Conservation (phyloP, 2,797 vertebrate species). For the Vipera latastei region DNA sequence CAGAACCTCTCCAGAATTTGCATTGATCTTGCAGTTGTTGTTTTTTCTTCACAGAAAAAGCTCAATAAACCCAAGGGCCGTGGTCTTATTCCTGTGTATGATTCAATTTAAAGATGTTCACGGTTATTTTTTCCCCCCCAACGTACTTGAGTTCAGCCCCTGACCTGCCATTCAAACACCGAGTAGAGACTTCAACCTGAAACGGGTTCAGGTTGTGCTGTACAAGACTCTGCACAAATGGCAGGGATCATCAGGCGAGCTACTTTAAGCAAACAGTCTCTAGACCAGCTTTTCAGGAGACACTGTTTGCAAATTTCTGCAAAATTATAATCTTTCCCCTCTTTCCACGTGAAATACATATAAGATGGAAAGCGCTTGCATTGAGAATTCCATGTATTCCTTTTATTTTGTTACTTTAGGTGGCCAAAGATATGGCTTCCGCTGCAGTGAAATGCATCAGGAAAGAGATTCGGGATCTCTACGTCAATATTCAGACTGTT, state of each 20-base stretch:
- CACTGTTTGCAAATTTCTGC: background rate
- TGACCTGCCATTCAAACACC: background rate
- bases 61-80: background rate
- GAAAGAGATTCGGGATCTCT: slow-evolving; percentile 90
- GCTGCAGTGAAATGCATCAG: slow-evolving; percentile 90
- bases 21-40: background rate
- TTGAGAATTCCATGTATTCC: background rate
- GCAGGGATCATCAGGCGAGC: background rate
- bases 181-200: background rate
- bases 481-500: slow-evolving; percentile 87
- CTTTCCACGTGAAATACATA: background rate
- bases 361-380: background rate
- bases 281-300: background rate
- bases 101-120: background rate
- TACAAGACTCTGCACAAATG: background rate
- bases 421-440: slow-evolving; percentile 92
- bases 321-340: background rate
- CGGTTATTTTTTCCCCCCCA: background rate
- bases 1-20: background rate
- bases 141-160: background rate
- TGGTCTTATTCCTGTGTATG: background rate
- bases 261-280: background rate
- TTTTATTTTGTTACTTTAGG: slow-evolving; percentile 67
- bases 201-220: background rate
- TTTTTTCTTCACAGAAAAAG: background rate